Base-by-base conservation (phyloP, 2,888 invertebrate species). In the Eudasyphora cyanicolor region DNA sequence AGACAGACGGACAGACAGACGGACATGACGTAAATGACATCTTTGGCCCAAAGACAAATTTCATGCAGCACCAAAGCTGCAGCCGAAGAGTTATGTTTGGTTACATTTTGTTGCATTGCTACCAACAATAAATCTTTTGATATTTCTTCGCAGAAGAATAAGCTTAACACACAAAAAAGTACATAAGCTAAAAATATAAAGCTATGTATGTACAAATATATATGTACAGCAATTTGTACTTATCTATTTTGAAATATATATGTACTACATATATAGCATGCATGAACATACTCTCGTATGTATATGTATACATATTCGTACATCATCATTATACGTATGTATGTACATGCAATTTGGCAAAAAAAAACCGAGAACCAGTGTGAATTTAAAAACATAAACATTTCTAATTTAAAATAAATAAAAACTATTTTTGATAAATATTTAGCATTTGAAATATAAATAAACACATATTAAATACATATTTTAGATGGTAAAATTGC, bases 1-100 rank as follows among this genome's bases (percentile, higher is more conserved):
- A 21, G 14, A 54, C 24, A 19, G n/a, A n/a, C 77, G 62, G 49
- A 54, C 54, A 21, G 14, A 54, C 24, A 19, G n/a, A n/a, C 77
- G 62, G 49, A 14, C 76, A 81, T 84, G 81, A 84, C 84, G 84
- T 78, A 78, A 84, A 81, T 81, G 84, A 84, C 60, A 78, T 78
- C 67, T 84, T 64, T 81, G 76, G 81, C 84, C 81, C 32, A 81
- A 74, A 78, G 60, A 84, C 84, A 84, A 79, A 81, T 81, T 76
- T 76, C 24, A 35, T 17, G 19, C 32, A 12, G 42, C 42, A 24
- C 14, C 38, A 24, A 35, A 21, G 21, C 38, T 10, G n/a, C 8
- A 17, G 17, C 19, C 32, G 67, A 38, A 67, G 67, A 67, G 19
- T 38, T 67, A 67, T 67, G 67, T 67, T 38, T 21, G 19, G 67